Base-by-base conservation (phyloP, 2,888 invertebrate genomes). In the Podabrus alpinus region DNA sequence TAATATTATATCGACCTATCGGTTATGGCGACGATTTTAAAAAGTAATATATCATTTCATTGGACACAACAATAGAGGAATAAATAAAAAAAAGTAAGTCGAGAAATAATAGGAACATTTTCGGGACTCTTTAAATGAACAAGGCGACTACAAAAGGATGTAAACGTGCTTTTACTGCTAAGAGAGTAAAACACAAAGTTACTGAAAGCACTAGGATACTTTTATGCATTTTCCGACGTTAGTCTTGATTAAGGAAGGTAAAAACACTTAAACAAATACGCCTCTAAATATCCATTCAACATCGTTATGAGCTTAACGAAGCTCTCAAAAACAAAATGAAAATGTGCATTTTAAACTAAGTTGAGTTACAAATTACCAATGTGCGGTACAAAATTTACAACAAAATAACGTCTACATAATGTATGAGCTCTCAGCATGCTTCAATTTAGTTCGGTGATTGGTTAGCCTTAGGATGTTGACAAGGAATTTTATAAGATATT, bases 391-490 rank as follows among this genome's bases (percentile, higher is more conserved):
- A 71, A 45, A 66, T 71, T 64, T 64, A 64, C 62, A 64, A 64
- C 62, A 64, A 64, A 64, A 64, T 64, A 64, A 64, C 62, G 21
- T 64, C 62, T 64, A 64, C 17, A 64, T 64, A 64, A 64, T 64
- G 62, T 17, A 64, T 64, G 62, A 64, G 62, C 21, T 64, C 21
- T 64, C 61, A 5, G 67, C 62, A 15, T 59, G 72, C 71, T 75
- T 72, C 75, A 75, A 75, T 75, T 75, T 75, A 69, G 68, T 70
- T 29, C 61, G 68, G 71, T 62, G 75, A 75, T 75, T 69, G 71
- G 71, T 59, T 24, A 70, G 68, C 75, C 71, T 72, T 68, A 72
- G 25, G 21, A 64, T 64, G 68, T 19, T 60, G 75, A 25, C 70
- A 71, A 64, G 68, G 67, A 71, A 64, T 72, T 67, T 74, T 69